These are phyloP conservation scores for Glyphotaelius pellucidus DNA, from an alignment of 2,888 invertebrate species.

Conservation along the genomic window DNA sequence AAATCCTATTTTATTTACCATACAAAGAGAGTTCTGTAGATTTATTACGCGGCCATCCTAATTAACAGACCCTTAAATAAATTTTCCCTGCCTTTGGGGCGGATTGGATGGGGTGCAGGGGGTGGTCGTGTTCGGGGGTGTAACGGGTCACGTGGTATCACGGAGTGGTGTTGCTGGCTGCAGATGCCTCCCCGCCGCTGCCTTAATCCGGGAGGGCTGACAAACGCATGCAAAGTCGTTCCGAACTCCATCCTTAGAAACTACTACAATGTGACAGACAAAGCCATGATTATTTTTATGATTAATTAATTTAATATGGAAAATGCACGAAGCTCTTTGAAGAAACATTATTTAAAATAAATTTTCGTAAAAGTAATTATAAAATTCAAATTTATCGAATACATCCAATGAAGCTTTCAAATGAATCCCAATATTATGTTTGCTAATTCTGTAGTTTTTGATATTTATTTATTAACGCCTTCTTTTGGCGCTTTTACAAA, in stretches of 20 bases:
- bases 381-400: too few species aligned
- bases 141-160: conserved; percentile 49
- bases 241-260: background rate
- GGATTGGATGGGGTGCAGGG: background rate
- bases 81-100: conserved; percentile 38
- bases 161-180: background rate
- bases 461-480: too few species aligned
- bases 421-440: too few species aligned
- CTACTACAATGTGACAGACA: background rate
- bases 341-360: background rate
- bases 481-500: too few species aligned
- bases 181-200: background rate
- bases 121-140: conserved; percentile 39
- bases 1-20: background rate
- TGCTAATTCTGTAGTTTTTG: too few species aligned
- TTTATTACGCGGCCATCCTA: conserved; percentile 48
- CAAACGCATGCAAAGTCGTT: conserved; percentile 22
- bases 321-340: background rate
- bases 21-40: conserved; percentile 27
- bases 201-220: conserved; percentile 14
- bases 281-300: background rate
- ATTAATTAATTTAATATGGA: background rate
- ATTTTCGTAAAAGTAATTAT: background rate
- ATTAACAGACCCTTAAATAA: conserved; percentile 58
- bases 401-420: too few species aligned